A percentile compares a stretch with the other conserved stretches of the same genome.
These are phyloP conservation scores for Ips nitidus DNA, from an alignment of 1,140 invertebrate species.

Conservation along the genomic window DNA sequence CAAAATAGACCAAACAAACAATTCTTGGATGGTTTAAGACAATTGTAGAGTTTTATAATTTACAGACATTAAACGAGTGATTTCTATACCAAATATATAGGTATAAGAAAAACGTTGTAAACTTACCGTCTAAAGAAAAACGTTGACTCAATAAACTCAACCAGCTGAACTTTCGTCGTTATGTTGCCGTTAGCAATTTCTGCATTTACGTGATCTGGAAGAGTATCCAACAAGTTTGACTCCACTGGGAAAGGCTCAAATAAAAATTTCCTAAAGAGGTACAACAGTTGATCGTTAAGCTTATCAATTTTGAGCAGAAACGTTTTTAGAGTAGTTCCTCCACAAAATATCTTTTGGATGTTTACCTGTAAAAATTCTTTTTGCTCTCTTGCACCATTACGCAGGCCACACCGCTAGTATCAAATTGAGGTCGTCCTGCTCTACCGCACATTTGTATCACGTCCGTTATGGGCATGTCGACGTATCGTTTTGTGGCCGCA, in stretches of 20 bases:
- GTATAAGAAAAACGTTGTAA: too few relatives aligned
- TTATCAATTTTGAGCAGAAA: background rate
- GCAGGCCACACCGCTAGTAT: conserved; percentile 92
- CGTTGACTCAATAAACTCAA: conserved; percentile 98
- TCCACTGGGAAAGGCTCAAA: conserved; percentile 99
- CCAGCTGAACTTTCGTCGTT: conserved; percentile 85
- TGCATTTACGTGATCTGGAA: conserved; percentile 97
- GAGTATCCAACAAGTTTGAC: conserved; percentile 85
- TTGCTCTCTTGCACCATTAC: conserved; percentile 98
- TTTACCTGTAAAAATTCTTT: conserved; percentile 94
- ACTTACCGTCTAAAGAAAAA: conserved; percentile 91
- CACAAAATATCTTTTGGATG: too few relatives aligned
- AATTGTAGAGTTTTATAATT: too few relatives aligned
- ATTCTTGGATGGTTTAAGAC: too few relatives aligned
- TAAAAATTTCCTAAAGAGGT: conserved; percentile 73
- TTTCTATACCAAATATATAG: too few relatives aligned
- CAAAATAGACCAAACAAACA: too few relatives aligned
- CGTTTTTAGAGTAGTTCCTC: too few relatives aligned
- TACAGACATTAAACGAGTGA: too few relatives aligned
- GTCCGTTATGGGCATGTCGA: conserved; percentile 99
- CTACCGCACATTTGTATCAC: conserved; percentile 99
- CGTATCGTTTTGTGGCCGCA: conserved; percentile 93
- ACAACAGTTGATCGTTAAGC: background rate
- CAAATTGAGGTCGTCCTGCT: conserved; percentile 93
- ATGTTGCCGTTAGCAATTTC: conserved; percentile 96